Conservation (phyloP, 2,888 invertebrate species). For the Brenthis daphne region DNA sequence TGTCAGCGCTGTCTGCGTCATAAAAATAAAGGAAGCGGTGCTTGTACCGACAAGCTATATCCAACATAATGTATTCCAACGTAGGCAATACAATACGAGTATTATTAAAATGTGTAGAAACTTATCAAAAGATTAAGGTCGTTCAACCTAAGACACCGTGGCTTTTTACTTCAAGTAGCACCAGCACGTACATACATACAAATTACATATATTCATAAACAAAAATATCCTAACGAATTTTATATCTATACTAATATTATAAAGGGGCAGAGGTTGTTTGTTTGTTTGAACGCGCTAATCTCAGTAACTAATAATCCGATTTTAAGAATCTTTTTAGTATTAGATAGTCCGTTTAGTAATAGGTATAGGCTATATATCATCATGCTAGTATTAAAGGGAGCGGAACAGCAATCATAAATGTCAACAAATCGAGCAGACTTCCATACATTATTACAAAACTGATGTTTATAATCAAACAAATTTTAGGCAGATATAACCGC, state of each 20-base stretch:
- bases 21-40: slow-evolving; percentile 43
- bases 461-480: too few relatives aligned
- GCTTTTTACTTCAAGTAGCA: neutral
- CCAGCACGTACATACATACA: neutral
- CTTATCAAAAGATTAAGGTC: slow-evolving; percentile 67
- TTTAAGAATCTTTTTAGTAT: too few relatives aligned
- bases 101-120: slow-evolving; percentile 77
- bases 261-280: too few relatives aligned
- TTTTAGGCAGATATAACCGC: too few relatives aligned
- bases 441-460: too few relatives aligned
- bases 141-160: slow-evolving; percentile 49
- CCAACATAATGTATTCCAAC: slow-evolving; percentile 67
- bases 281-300: too few relatives aligned
- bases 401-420: too few relatives aligned
- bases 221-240: neutral
- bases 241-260: neutral
- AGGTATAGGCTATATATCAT: too few relatives aligned
- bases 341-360: too few relatives aligned
- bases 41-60: slow-evolving; percentile 50
- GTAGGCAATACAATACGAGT: slow-evolving; percentile 69
- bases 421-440: too few relatives aligned
- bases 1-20: slow-evolving; percentile 30
- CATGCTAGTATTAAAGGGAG: too few relatives aligned
- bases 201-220: neutral
- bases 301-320: too few relatives aligned